Conservation (phyloP, 2,888 invertebrate genomes). For the Hirtodrosophila duncani region DNA sequence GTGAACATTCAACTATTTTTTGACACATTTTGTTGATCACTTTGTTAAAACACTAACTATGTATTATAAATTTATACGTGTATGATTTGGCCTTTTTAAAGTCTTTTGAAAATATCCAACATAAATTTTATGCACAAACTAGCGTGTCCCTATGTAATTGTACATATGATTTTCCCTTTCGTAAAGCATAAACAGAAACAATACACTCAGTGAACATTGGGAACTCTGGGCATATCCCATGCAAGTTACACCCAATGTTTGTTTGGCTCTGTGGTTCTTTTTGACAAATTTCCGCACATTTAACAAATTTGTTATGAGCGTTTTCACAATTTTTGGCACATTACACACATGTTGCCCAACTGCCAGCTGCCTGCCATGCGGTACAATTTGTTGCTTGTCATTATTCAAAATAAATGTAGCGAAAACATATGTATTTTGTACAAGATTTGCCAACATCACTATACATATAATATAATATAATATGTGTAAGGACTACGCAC, state of each 20-base stretch:
- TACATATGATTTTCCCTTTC: no score
- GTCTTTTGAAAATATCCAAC: no score
- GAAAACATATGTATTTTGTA: conserved; percentile 17
- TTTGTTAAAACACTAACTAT: no score
- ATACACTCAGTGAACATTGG: no score
- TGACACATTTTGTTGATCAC: no score
- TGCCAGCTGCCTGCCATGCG: conserved; percentile 10
- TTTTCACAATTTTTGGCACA: conserved; percentile 46
- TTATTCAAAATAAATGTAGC: conserved; percentile 51
- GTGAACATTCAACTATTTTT: no score
- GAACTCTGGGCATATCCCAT: no score
- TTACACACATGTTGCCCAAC: conserved; percentile 8
- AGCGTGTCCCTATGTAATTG: no score
- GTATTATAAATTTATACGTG: no score
- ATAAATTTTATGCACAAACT: no score
- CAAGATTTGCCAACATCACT: not conserved
- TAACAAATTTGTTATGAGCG: conserved; percentile 52
- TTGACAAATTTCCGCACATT: conserved; percentile 59
- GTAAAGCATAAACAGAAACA: no score
- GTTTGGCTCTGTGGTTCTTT: conserved; percentile 23
- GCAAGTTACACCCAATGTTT: conserved; percentile 1
- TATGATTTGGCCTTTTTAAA: no score
- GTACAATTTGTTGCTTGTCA: conserved; percentile 23
- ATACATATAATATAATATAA: not conserved
- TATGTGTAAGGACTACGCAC: conserved; percentile 7